Evolutionary conservation across 2,888 invertebrate genomes (phyloP).

Genomic region (Apamea sordens): DNA sequence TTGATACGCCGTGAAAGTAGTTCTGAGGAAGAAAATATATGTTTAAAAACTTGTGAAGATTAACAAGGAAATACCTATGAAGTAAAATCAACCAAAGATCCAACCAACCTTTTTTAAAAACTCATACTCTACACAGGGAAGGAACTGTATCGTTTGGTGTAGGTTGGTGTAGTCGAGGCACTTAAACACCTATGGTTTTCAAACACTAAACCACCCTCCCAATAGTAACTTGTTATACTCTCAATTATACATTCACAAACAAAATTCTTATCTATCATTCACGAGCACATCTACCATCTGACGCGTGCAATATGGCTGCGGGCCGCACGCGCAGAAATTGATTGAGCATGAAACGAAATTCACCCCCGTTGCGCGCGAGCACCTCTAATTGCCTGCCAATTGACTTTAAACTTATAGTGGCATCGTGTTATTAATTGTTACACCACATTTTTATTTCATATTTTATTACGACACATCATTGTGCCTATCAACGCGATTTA

Average conservation of each 20-base stretch:
- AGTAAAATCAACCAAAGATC: not conserved
- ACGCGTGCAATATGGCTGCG: conserved; percentile 90
- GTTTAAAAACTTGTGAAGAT: not conserved
- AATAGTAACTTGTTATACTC: conserved; percentile 43
- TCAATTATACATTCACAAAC: conserved; percentile 76
- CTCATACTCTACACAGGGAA: not conserved
- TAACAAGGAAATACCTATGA: not conserved
- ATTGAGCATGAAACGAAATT: conserved; percentile 90
- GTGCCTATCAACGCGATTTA: conserved; percentile 15
- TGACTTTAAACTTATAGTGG: conserved; percentile 77
- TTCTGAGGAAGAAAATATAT: conserved; percentile 90
- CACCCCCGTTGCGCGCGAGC: conserved; percentile 85
- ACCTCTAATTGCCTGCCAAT: conserved; percentile 87
- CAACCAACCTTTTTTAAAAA: not conserved
- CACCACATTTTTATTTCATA: conserved; percentile 63
- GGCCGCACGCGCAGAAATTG: conserved; percentile 88
- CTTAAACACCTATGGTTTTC: not conserved
- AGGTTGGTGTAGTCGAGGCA: not conserved
- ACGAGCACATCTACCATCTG: conserved; percentile 83
- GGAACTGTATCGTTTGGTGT: not conserved
- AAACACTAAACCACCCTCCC: conserved; percentile 17
- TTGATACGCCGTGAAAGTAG: conserved; percentile 98
- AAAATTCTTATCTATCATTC: conserved; percentile 78
- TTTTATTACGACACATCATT: conserved; percentile 57
- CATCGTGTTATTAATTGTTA: conserved; percentile 76